Percentiles rank a stretch among this genome's conserved stretches.
Conservation (phyloP, 2,797 vertebrate species). For the Parambassis ranga region DNA sequence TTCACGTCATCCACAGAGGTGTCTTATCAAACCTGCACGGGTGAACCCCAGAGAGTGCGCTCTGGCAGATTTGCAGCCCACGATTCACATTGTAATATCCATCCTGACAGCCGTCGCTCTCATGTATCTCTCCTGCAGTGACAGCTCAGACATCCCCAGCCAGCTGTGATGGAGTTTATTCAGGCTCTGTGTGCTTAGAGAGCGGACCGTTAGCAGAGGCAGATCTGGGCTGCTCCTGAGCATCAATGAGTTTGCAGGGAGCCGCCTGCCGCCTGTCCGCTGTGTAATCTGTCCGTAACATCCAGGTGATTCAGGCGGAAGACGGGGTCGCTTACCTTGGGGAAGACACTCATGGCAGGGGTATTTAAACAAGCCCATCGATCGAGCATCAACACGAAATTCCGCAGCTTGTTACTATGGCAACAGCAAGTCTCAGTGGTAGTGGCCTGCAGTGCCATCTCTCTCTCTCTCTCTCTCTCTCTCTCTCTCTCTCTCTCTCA, state of each 20-base stretch:
- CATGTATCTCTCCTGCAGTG: constrained; percentile 15
- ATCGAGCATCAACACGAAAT: constrained; percentile 55
- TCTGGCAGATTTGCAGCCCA: constrained; percentile 34
- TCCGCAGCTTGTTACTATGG: constrained; percentile 79
- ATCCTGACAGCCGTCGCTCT: constrained; percentile 13
- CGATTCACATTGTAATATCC: constrained; percentile 27
- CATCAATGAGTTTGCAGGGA: not conserved
- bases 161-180: constrained; percentile 32
- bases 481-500: constrained; percentile 17
- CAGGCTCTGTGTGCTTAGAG: constrained; percentile 28
- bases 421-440: constrained; percentile 71
- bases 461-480: constrained; percentile 20
- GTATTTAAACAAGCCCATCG: constrained; percentile 41
- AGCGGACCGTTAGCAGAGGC: not conserved
- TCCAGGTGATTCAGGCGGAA: constrained; percentile 34
- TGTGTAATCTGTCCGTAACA: not conserved
- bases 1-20: constrained; percentile 2
- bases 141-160: constrained; percentile 35
- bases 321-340: constrained; percentile 44
- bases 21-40: constrained; percentile 12
- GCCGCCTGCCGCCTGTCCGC: not conserved
- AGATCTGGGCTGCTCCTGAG: not conserved
- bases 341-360: constrained; percentile 39
- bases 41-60: constrained; percentile 20
- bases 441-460: constrained; percentile 65